phyloP scores from a whole-genome alignment of 2,113 vertebrate genomes.

The Rallus limicola region DNA sequence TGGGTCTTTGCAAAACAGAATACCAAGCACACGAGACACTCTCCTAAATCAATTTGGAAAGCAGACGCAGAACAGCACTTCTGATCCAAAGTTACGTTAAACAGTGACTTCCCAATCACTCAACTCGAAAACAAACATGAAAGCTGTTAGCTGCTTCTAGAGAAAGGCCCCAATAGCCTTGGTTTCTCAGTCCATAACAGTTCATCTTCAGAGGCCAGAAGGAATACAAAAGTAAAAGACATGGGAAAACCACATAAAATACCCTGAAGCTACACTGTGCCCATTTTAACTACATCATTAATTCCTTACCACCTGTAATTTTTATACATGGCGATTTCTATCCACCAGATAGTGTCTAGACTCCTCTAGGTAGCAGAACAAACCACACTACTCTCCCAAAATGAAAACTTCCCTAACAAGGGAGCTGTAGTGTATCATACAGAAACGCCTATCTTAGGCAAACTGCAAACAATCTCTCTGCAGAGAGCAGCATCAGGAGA shows the following conservation, averaged over 20 bases:
- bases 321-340: not conserved
- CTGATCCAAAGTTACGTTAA: not conserved
- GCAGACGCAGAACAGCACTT: not conserved
- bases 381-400: not conserved
- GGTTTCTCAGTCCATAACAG: not conserved
- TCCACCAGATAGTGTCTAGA: rapidly evolving
- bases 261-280: not conserved
- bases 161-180: not conserved
- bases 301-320: not conserved
- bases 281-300: not conserved
- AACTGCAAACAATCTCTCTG: not conserved
- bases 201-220: not conserved
- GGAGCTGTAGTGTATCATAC: not conserved
- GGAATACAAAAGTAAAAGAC: not conserved
- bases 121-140: not conserved
- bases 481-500: not conserved
- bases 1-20: not conserved
- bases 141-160: not conserved
- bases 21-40: not conserved
- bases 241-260: not conserved
- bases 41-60: not conserved
- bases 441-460: not conserved
- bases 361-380: not conserved
- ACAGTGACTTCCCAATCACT: not conserved
- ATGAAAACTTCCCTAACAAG: not conserved